Percentiles rank a stretch among this genome's conserved stretches.
These are phyloP conservation scores for Poecilobothrus nobilitatus DNA, from an alignment of 2,888 invertebrate genomes.

Conservation along the genomic window DNA sequence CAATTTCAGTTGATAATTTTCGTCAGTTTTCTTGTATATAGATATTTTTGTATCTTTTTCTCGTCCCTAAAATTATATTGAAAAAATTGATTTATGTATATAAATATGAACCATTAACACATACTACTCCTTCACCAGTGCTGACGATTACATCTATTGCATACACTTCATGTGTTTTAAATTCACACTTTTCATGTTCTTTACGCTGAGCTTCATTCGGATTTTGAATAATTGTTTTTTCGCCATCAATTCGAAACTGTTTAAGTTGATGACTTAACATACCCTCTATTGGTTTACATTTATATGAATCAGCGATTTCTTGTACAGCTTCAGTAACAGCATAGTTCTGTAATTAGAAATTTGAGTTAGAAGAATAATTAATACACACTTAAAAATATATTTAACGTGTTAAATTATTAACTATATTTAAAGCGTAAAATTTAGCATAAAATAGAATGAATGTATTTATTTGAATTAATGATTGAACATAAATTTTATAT, in stretches of 20 bases:
- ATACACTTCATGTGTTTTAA: slow-evolving; percentile 96
- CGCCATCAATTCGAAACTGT: slow-evolving; percentile 94
- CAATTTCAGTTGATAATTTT: slow-evolving; percentile 92
- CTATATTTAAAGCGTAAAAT: no score
- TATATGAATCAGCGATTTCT: slow-evolving; percentile 84
- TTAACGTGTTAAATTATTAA: no score
- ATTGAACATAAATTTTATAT: no score
- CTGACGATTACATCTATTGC: slow-evolving; percentile 97
- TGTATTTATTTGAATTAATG: no score
- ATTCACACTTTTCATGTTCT: slow-evolving; percentile 92
- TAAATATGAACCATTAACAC: slow-evolving; percentile 25
- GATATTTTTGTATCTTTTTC: slow-evolving; percentile 93
- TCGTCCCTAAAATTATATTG: slow-evolving; percentile 61
- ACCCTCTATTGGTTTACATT: slow-evolving; percentile 96
- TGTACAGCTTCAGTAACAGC: slow-evolving; percentile 85
- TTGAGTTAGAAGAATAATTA: slow-evolving; percentile 9
- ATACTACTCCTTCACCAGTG: slow-evolving; percentile 85
- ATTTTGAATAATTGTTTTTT: slow-evolving; percentile 95
- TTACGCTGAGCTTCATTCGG: slow-evolving; percentile 94
- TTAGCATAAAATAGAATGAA: no score
- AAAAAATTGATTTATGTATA: neutral
- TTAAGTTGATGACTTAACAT: slow-evolving; percentile 93
- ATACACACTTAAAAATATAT: neutral
- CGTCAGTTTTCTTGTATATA: slow-evolving; percentile 97
- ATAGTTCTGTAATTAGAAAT: slow-evolving; percentile 58